A percentile compares a stretch with the other conserved stretches of the same genome.
phyloP scores from a whole-genome alignment of 2,797 vertebrate genomes.

The Karalla daura region DNA sequence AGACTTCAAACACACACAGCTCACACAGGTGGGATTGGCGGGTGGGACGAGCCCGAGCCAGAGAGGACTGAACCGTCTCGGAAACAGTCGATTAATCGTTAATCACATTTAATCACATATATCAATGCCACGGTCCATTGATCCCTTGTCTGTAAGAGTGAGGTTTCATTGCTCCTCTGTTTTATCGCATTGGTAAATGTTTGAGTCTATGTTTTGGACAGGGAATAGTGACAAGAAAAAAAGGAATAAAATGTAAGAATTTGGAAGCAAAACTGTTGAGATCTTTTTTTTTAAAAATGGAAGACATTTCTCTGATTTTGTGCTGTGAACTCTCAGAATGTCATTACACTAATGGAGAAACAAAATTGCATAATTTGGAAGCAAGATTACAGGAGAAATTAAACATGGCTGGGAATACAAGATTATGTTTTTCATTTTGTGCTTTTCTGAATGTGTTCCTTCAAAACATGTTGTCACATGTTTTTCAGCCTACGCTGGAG shows the following conservation, averaged over 20 bases:
- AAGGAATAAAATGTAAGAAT: not conserved
- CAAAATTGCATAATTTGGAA: too few species aligned
- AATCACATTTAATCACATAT: not conserved
- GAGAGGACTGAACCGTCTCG: not conserved
- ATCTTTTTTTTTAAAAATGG: too few species aligned
- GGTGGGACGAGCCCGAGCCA: not conserved
- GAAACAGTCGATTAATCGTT: not conserved
- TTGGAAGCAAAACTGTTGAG: too few species aligned
- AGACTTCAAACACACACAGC: constrained; percentile 71
- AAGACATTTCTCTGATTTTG: too few species aligned
- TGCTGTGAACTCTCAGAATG: too few species aligned
- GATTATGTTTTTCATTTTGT: too few species aligned
- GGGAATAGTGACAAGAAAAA: not conserved
- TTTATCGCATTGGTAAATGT: not conserved
- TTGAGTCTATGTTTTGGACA: not conserved
- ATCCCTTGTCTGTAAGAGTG: not conserved
- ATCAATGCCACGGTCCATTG: not conserved
- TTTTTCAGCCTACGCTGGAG: too few species aligned
- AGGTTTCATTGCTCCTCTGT: not conserved
- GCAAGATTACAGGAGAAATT: too few species aligned
- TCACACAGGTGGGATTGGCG: constrained; percentile 10
- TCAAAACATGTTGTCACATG: too few species aligned
- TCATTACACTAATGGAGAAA: too few species aligned
- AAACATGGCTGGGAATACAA: too few species aligned
- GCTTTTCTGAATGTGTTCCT: too few species aligned